A percentile compares a stretch with the other conserved stretches of the same genome.
Conservation (phyloP, 2,888 invertebrate species). For the Eledona agricola region DNA sequence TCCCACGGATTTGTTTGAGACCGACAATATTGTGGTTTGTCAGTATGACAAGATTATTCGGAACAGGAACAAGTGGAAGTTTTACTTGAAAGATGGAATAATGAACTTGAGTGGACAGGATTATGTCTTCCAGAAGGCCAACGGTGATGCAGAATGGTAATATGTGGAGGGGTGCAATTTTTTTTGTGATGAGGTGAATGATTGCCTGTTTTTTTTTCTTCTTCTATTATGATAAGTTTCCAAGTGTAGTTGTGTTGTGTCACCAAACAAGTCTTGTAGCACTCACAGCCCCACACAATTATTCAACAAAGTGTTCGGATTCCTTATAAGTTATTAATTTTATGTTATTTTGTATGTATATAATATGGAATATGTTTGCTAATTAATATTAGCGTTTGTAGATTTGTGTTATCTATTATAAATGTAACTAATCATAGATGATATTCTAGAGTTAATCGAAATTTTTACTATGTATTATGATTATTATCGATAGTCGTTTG, state of each 20-base stretch:
- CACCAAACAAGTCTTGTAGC: slow-evolving; percentile 11
- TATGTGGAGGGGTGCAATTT: slow-evolving; percentile 25
- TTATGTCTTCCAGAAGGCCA: slow-evolving; percentile 98
- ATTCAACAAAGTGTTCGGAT: not conserved
- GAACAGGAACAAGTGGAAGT: slow-evolving; percentile 99
- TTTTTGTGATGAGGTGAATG: too few species aligned
- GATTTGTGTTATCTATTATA: slow-evolving; percentile 34
- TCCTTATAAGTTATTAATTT: slow-evolving; percentile 20
- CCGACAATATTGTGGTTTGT: slow-evolving; percentile 99
- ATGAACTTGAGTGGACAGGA: slow-evolving; percentile 99
- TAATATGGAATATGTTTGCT: slow-evolving; percentile 19
- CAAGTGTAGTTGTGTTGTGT: slow-evolving; percentile 8
- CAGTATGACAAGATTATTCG: slow-evolving; percentile 99
- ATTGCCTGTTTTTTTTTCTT: slow-evolving; percentile 2
- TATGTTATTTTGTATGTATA: slow-evolving; percentile 28
- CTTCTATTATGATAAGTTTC: slow-evolving; percentile 6
- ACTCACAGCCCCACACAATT: slow-evolving; percentile 4
- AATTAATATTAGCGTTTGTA: slow-evolving; percentile 32
- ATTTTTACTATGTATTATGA: slow-evolving; percentile 40
- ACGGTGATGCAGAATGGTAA: slow-evolving; percentile 99
- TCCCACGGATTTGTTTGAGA: slow-evolving; percentile 94
- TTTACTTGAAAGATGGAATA: slow-evolving; percentile 98
- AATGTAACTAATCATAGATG: slow-evolving; percentile 28
- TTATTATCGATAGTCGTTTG: slow-evolving; percentile 39
- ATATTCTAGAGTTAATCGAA: slow-evolving; percentile 33